Evolutionary conservation across 2,888 invertebrate species (phyloP), one percentile per base, ranked within the genome.

Genomic region (Mechanitis mazaeus): DNA sequence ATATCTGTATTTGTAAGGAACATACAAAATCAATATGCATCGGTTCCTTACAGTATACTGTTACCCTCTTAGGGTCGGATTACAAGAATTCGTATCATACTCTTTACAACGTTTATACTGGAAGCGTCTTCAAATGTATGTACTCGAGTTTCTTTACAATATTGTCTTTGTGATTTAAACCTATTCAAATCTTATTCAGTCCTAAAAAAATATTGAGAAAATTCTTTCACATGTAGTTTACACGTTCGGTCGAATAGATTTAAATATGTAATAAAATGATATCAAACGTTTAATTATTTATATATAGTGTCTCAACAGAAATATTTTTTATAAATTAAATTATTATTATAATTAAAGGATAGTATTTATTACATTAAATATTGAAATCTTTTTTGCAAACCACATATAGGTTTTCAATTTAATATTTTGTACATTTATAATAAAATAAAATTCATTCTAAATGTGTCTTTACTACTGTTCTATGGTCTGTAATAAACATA

Each of bases 111-210:
- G 9, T 50, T 31, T 42, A 28, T 31, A 50, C 50, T 50, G 9
- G 31, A 50, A 50, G 31, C 50, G 28, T 31, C 50, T 50, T 31
- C 28, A 28, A 31, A 50, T 50, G n/a, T 12, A n/a, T 47, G 50
- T 31, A 31, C 50, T 50, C 50, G 50, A 50, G 31, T 31, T 11
- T 42, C 42, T 42, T 42, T 42, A 31, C 50, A 50, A 50, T 50
- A 50, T 50, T 31, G 50, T 6, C 50, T 50, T 50, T 31, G 50
- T 31, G 50, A 50, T 50, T 50, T 50, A 50, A 31, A 42, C 42
- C 31, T 50, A 50, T 31, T 50, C 50, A 31, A 50, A 4, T 31
- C 31, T 28, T 28, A 31, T 50, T 50, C 31, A 50, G 2, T 31
- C 7, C 9, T 50, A 6, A 5, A 28, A 7, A 28, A 50, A 28